Percentiles rank a stretch among this genome's conserved stretches.
phyloP scores from a whole-genome alignment of 2,888 invertebrate genomes.

The Hirtodrosophila histrioides region DNA sequence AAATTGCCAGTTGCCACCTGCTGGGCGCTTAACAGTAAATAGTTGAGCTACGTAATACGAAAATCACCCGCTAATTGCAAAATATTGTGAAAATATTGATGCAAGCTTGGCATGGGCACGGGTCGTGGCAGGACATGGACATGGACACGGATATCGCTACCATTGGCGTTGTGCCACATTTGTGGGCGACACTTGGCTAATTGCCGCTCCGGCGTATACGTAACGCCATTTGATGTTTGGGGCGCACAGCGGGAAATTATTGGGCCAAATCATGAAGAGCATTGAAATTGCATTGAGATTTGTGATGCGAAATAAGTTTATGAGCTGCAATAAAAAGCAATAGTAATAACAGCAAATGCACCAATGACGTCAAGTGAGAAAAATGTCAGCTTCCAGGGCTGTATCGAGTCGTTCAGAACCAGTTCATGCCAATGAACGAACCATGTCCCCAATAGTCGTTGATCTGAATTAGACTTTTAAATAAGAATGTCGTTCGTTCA shows the following conservation, averaged over 20 bases:
- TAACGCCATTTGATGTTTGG: constrained; percentile 29
- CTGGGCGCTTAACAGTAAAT: constrained; percentile 60
- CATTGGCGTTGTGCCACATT: not conserved
- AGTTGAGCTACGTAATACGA: constrained; percentile 55
- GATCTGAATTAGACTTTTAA: no score
- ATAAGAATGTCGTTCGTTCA: no score
- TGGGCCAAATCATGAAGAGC: constrained; percentile 43
- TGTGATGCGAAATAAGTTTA: constrained; percentile 27
- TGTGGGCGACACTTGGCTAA: constrained; percentile 25
- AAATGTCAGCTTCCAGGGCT: not conserved
- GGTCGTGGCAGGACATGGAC: not conserved
- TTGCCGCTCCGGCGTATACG: constrained; percentile 52
- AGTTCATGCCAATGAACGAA: no score
- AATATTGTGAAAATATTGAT: constrained; percentile 51
- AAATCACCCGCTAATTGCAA: constrained; percentile 70
- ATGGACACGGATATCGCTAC: constrained; percentile 3
- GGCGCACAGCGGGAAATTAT: constrained; percentile 51
- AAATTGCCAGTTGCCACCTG: constrained; percentile 43
- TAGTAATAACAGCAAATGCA: constrained; percentile 4
- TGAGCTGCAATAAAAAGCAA: constrained; percentile 9
- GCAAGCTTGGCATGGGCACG: constrained; percentile 17
- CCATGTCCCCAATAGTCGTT: no score
- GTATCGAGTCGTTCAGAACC: not conserved
- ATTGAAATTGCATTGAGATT: constrained; percentile 68
- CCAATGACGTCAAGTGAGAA: constrained; percentile 38